Evolutionary conservation across 1,140 invertebrate genomes (phyloP).

Genomic region (Sycophila sp.): DNA sequence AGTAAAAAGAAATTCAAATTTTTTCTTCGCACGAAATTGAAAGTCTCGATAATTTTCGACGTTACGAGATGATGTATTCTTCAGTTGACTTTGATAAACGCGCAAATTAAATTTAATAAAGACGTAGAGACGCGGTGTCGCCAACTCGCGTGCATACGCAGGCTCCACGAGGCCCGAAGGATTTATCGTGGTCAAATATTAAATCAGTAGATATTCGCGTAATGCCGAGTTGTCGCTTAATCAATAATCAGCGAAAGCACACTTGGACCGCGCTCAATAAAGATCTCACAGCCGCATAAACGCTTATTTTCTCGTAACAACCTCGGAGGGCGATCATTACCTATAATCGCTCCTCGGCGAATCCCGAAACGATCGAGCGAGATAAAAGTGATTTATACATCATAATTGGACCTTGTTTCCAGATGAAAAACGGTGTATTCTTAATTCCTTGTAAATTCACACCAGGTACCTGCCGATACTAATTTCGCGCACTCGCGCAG

Average conservation of each 20-base stretch:
- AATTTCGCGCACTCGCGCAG: background rate
- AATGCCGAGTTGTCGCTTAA: background rate
- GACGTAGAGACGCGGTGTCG: no score
- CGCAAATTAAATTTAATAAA: no score
- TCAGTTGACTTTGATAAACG: no score
- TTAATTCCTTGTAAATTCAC: slow-evolving; percentile 39
- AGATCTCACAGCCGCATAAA: slow-evolving; percentile 15
- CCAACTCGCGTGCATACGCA: no score
- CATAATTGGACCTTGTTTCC: slow-evolving; percentile 21
- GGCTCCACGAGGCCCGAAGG: no score
- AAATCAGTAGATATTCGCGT: background rate
- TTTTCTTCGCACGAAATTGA: no score
- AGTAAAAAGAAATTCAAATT: no score
- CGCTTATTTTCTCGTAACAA: slow-evolving; percentile 6
- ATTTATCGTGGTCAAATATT: background rate
- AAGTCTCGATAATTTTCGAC: no score
- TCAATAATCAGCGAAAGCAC: slow-evolving; percentile 11
- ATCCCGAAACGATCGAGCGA: slow-evolving; percentile 23
- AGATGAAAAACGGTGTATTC: slow-evolving; percentile 21
- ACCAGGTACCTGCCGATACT: background rate
- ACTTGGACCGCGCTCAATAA: no score
- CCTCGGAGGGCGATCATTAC: slow-evolving; percentile 18
- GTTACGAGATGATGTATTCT: no score
- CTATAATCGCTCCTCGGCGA: slow-evolving; percentile 23
- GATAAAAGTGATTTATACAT: slow-evolving; percentile 37